A percentile compares a stretch with the other conserved stretches of the same genome.
phyloP scores from a whole-genome alignment of 2,888 invertebrate genomes.

The Hirtodrosophila histrioides region DNA sequence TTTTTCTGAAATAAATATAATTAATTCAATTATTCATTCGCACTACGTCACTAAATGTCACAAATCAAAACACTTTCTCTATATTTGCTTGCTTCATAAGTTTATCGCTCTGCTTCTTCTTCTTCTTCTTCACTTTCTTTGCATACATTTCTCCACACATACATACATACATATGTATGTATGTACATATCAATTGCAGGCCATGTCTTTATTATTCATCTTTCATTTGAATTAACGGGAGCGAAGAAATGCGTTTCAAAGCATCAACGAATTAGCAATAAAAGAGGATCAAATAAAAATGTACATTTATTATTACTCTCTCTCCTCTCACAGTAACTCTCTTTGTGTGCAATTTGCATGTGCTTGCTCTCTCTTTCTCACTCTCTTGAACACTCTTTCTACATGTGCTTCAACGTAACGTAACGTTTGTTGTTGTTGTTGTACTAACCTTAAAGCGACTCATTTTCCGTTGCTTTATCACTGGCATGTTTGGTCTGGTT shows the following conservation, averaged over 20 bases:
- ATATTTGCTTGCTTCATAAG: neutral
- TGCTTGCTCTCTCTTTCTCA: neutral
- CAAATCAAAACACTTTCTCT: slow-evolving; percentile 46
- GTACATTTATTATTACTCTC: neutral
- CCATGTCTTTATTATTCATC: no score
- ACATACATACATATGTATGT: neutral
- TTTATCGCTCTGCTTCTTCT: slow-evolving; percentile 3
- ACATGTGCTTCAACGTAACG: slow-evolving; percentile 5
- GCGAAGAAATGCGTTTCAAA: no score
- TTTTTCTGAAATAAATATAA: no score
- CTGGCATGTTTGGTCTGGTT: slow-evolving; percentile 66
- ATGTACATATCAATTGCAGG: no score
- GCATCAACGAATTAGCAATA: no score
- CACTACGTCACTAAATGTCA: no score
- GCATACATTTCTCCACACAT: slow-evolving; percentile 10
- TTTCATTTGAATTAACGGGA: no score
- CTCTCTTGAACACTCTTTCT: neutral
- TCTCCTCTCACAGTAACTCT: neutral
- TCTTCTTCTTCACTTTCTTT: slow-evolving; percentile 33
- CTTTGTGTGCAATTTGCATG: neutral
- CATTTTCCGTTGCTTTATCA: slow-evolving; percentile 82
- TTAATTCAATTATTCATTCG: no score
- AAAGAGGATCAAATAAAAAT: no score
- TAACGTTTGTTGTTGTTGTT: slow-evolving; percentile 12
- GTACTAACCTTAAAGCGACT: slow-evolving; percentile 81